Base-by-base conservation (phyloP, 1,140 invertebrate species). In the Orchestia grillus region DNA sequence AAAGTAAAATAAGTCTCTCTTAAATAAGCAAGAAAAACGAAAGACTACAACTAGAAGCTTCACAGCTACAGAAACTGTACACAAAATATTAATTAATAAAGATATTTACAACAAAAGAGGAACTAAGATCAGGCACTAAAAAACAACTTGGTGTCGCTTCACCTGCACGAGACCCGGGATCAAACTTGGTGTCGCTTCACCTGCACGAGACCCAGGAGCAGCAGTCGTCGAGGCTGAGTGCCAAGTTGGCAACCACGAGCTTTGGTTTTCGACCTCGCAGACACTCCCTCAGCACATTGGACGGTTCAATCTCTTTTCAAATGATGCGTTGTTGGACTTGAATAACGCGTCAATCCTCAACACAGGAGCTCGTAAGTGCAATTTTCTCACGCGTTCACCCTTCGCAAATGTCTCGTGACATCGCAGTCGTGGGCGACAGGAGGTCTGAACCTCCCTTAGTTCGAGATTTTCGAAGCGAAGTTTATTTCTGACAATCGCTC, bases 41-140 rank as follows among this genome's bases (percentile, higher is more conserved):
- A 77, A 15, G 62, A 77, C 28, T 77, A 77, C 62, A 77, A 77
- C 62, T 77, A 77, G 62, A 77, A 77, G 62, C 62, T 77, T 77
- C 62, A 77, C 62, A 77, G 62, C 62, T 77, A 77, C 62, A 77
- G 62, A 77, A 77, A 77, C 62, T 77, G 62, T 77, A 77, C 62
- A 77, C 3, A 77, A 77, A 36, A 28, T 77, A 77, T 77, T 77
- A 77, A 77, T 77, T 77, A 77, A 77, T 77, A 77, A 77, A 77
- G 62, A 77, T 77, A 77, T 77, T 77, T 77, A 77, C 62, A 77
- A 77, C 62, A 77, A 23, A 77, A 36, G 62, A 23, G 28, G 47
- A 77, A 77, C 62, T 77, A 36, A 15, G 28, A 36, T 77, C 62
- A 77, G 28, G 28, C 62, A 77, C 62, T 77, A 77, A 77, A 77